A percentile compares a stretch with the other conserved stretches of the same genome.
phyloP scores from a whole-genome alignment of 64 coral and sea anemone species.

The Actinia equina region DNA sequence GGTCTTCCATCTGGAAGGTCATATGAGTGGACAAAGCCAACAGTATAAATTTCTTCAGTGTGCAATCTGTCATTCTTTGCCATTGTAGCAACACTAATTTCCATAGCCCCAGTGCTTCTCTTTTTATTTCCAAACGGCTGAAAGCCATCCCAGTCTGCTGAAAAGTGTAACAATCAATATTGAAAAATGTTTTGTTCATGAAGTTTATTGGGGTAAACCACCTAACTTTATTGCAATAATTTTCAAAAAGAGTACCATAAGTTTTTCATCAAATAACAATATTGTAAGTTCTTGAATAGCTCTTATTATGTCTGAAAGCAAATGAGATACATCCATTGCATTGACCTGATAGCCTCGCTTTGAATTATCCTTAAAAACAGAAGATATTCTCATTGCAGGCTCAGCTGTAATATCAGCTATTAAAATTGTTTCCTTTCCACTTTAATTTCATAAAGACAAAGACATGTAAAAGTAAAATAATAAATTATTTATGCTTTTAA shows the following conservation, averaged over 20 bases:
- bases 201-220: neutral
- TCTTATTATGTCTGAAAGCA: too few relatives aligned
- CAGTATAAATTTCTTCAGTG: slow-evolving; percentile 59
- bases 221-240: neutral
- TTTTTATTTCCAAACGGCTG: slow-evolving; percentile 38
- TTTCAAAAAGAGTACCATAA: neutral
- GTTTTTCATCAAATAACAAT: neutral
- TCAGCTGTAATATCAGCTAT: neutral
- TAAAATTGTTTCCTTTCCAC: neutral
- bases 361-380: too few relatives aligned
- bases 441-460: neutral
- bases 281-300: neutral
- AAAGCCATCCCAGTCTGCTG: slow-evolving; percentile 50
- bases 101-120: slow-evolving; percentile 49
- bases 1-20: slow-evolving; percentile 55
- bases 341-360: too few relatives aligned
- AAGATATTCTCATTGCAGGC: too few relatives aligned
- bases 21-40: slow-evolving; percentile 75
- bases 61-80: slow-evolving; percentile 36
- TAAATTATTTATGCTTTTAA: too few relatives aligned
- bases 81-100: slow-evolving; percentile 46
- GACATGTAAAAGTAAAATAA: neutral
- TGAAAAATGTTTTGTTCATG: neutral
- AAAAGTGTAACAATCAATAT: slow-evolving; percentile 2
- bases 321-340: too few relatives aligned